A percentile compares a stretch with the other conserved stretches of the same genome.
phyloP scores from a whole-genome alignment of 2,888 invertebrate species.

The Parnassius smintheus region DNA sequence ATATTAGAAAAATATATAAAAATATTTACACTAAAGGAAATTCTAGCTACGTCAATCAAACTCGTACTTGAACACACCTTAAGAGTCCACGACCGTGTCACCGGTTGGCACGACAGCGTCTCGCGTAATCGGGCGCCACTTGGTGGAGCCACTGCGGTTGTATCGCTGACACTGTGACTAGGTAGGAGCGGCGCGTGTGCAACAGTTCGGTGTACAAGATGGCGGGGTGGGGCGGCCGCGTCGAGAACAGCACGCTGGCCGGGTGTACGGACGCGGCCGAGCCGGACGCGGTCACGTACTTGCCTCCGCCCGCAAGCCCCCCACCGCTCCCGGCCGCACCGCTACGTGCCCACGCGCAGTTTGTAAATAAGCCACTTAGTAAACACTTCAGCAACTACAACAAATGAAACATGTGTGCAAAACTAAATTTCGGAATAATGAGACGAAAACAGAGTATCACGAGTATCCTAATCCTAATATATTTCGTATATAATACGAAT shows the following conservation, averaged over 20 bases:
- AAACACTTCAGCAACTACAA: constrained; percentile 86
- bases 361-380: constrained; percentile 90
- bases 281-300: constrained; percentile 68
- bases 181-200: constrained; percentile 90
- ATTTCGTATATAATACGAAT: too few species aligned
- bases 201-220: constrained; percentile 93
- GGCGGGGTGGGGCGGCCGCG: constrained; percentile 85
- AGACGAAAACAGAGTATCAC: too few species aligned
- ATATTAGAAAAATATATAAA: too few species aligned
- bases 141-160: constrained; percentile 89
- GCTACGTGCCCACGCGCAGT: constrained; percentile 89
- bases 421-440: too few species aligned
- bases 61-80: background rate
- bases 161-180: constrained; percentile 88
- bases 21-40: background rate
- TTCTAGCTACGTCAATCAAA: background rate
- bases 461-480: too few species aligned
- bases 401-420: background rate
- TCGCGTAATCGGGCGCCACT: constrained; percentile 61
- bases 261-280: constrained; percentile 89
- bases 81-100: constrained; percentile 42
- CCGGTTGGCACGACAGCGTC: constrained; percentile 57
- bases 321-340: constrained; percentile 83
- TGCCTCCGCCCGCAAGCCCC: constrained; percentile 77
- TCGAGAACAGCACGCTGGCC: constrained; percentile 84